Base-by-base conservation (phyloP, 2,113 vertebrate species). In the Anseranas semipalmata region DNA sequence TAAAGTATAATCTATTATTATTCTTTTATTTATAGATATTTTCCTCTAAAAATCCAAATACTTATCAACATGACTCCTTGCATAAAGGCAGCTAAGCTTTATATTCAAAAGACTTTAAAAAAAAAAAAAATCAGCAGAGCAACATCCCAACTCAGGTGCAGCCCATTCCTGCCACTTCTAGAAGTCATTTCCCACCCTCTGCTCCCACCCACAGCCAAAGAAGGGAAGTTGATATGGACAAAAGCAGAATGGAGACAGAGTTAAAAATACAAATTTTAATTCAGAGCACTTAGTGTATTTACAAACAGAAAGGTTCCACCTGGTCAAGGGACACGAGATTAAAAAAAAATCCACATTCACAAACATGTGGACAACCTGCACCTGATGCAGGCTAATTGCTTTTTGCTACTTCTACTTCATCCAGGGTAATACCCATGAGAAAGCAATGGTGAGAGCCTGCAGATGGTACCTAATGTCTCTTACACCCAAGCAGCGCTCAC, bases 281-380 rank as follows among this genome's bases (percentile, higher is more conserved):
- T 93, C n/a, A 50, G 33, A 91, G 41, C 14, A 53, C 20, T 95
- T 97, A 96, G 96, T 96, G 96, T 89, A 96, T 94, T 96, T 97
- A 96, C 93, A 97, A 97, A 52, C 2, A 89, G 53, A 55, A 95
- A 85, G 37, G n/a, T 62, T 70, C 17, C 72, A 35, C 52, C 46
- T 28, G 4, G 46, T 70, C 45, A 70, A 81, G 9, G 11, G 52
- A 82, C 9, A 8, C 72, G 9, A 90, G 56, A 72, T 35, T 71
- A 3, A 77, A 65, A 90, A 84, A 87, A 84, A 87, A 43, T 39
- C 50, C 91, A 70, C 12, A 0, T 79, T 66, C 50, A 91, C 16
- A 52, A 93, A 67, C 14, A 14, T 32, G 78, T 74, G 75, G 41
- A 81, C 15, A 58, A 65, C 84, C 80, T 93, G 95, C 70, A 75